Base-by-base conservation (phyloP, 2,888 invertebrate genomes). In the Agriopis marginaria region DNA sequence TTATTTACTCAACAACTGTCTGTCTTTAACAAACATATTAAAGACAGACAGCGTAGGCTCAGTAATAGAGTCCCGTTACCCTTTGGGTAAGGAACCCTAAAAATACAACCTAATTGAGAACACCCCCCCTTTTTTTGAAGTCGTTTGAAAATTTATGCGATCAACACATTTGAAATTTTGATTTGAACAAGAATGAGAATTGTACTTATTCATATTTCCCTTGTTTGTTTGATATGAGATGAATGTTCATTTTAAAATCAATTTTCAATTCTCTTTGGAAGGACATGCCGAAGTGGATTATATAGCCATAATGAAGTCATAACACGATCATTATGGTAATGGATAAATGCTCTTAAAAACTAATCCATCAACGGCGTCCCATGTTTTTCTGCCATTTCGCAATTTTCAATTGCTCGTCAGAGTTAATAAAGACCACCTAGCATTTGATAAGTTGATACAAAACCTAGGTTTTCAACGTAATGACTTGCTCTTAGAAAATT, bases 341-440 rank as follows among this genome's bases (percentile, higher is more conserved):
- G 92, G 90, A 86, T 84, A 86, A 91, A 92, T 84, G 87, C 90
- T 91, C 86, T 92, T 90, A 91, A 90, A 90, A 89, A 81, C 86
- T 89, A 91, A 91, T 91, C 87, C 86, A 88, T 89, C 70, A 67
- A 47, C 47, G 63, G 58, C 56, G 63, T 86, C 85, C 80, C 82
- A 73, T 79, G 79, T 84, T 86, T 86, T 86, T 82, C 80, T 83
- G 77, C 70, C 65, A 73, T 80, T 77, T 81, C 77, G 80, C 75
- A 83, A 80, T 79, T 80, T 70, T 66, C 66, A 66, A 63, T 69
- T 58, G 53, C 39, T 14, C 39, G 39, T 55, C 61, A n/a, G 6
- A 39, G 61, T 45, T n/a, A 60, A 69, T 69, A 69, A 53, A 65
- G 60, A 69, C 65, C 65, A 68, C 68, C 61, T 69, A 64, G 45